Evolutionary conservation across 2,797 vertebrate species (phyloP), one percentile per base, ranked within the genome.

Genomic region (Catharus ustulatus): DNA sequence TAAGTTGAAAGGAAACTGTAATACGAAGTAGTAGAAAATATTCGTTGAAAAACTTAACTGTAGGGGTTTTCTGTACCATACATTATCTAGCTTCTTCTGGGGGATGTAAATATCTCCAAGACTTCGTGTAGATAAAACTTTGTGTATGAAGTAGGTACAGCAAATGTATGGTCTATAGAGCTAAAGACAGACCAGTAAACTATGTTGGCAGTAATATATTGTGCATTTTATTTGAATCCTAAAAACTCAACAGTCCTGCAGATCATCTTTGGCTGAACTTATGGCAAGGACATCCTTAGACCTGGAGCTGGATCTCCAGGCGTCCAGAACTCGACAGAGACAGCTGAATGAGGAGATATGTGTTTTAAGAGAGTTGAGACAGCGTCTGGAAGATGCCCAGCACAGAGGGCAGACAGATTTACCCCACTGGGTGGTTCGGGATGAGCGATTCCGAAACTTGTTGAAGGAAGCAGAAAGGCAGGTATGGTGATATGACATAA

Each of bases 221-320:
- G 29, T 93, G 51, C 16, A 1, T 92, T 93, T 87, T 73, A 36
- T 94, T 93, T 93, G 36, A 73, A 74, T 91, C 63, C 68, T 48
- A 23, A 57, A 66, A 81, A 95, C 46, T 66, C 71, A 94, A 98
- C 98, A 99, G 98, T 98, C 99, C 73, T 99, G 98, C 95, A 98
- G 98, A 96, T 98, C 99, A 42, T 99, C 99, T 91, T 97, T 99
- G 97, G 99, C 98, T 6, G 99, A 99, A 96, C 98, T 99, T 96
- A 99, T 99, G 82, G 99, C 98, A 23, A 98, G 99, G 87, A 99
- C 99, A 38, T 99, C 99, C 68, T 98, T 99, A 97, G 99, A 99
- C 98, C 98, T 99, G 99, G 99, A 99, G 99, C 99, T 99, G 99
- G 99, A 99, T 97, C 99, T 99, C 97, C 99, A 99, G 99, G 99